Percentiles rank a stretch among this genome's conserved stretches.
These are phyloP conservation scores for Lacerta bilineata DNA, from an alignment of 2,797 vertebrate genomes.

Conservation along the genomic window DNA sequence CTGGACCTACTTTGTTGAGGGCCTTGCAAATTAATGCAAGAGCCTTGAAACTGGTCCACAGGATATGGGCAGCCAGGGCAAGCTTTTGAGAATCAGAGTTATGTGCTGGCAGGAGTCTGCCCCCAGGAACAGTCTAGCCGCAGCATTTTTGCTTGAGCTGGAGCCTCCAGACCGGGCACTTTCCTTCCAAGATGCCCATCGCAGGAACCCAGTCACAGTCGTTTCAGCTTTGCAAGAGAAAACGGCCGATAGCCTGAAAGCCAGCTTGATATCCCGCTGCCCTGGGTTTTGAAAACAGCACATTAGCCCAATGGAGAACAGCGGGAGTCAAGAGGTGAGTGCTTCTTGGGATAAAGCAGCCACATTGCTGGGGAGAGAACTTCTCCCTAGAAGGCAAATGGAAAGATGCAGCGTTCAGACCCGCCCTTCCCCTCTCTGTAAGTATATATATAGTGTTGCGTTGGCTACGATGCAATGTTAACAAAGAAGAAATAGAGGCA, in stretches of 20 bases:
- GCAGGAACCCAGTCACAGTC: slow-evolving; percentile 5
- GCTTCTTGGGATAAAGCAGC: neutral
- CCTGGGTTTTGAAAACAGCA: neutral
- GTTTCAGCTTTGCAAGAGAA: slow-evolving; percentile 38
- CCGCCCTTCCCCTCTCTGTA: too few relatives aligned
- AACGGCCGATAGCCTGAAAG: fast-evolving
- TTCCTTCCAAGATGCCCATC: neutral
- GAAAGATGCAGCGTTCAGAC: neutral
- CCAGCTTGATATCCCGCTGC: neutral
- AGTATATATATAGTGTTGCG: neutral
- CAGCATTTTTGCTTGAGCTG: too few relatives aligned
- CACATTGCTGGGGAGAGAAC: neutral
- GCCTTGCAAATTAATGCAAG: too few relatives aligned
- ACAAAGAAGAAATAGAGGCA: fast-evolving
- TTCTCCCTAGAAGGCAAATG: neutral
- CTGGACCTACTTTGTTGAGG: too few relatives aligned
- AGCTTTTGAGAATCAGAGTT: too few relatives aligned
- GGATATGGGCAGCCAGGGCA: too few relatives aligned
- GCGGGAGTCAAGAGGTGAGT: fast-evolving
- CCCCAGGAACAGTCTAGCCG: too few relatives aligned
- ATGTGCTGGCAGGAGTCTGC: too few relatives aligned
- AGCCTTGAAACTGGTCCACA: too few relatives aligned
- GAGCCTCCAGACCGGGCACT: neutral
- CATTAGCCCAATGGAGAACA: neutral
- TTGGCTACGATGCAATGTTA: neutral